Percentiles rank a stretch among this genome's conserved stretches.
phyloP scores from a whole-genome alignment of 2,797 vertebrate species.

The Enteromius unitaeniatus region DNA sequence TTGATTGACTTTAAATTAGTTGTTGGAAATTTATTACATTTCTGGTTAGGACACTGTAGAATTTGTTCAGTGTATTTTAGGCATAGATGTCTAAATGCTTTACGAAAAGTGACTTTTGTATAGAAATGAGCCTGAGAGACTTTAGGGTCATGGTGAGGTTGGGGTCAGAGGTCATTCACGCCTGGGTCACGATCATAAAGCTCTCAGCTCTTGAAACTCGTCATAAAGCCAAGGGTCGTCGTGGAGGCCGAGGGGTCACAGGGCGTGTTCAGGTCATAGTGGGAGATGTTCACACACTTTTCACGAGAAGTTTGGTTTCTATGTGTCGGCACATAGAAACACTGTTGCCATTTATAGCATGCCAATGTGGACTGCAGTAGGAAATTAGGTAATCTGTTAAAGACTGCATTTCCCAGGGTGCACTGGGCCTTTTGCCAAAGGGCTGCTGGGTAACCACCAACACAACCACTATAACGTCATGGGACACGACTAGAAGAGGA shows the following conservation, averaged over 20 bases:
- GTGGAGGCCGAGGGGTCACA: constrained; percentile 28
- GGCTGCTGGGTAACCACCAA: constrained; percentile 55
- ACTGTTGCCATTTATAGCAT: neutral
- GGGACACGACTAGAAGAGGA: constrained; percentile 40
- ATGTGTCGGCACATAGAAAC: neutral
- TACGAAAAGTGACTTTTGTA: neutral
- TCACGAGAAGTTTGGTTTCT: neutral
- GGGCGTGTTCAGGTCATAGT: constrained; percentile 25
- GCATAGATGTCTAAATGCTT: neutral
- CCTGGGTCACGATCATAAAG: constrained; percentile 60
- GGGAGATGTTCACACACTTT: constrained; percentile 1
- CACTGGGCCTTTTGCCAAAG: constrained; percentile 52
- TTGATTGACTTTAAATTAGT: neutral
- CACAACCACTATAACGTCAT: constrained; percentile 52
- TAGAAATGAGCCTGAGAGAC: constrained; percentile 9
- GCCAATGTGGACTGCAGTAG: constrained; percentile 26
- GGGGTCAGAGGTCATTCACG: constrained; percentile 36
- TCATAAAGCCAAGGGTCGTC: constrained; percentile 31
- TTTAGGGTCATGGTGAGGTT: constrained; percentile 45
- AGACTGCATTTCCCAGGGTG: constrained; percentile 60
- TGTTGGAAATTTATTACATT: neutral
- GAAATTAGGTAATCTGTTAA: constrained; percentile 43
- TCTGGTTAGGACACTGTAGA: neutral
- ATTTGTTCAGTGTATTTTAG: neutral
- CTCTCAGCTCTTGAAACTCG: constrained; percentile 34